Conservation (phyloP, 2,797 vertebrate species). For the Urosaurus nigricauda region DNA sequence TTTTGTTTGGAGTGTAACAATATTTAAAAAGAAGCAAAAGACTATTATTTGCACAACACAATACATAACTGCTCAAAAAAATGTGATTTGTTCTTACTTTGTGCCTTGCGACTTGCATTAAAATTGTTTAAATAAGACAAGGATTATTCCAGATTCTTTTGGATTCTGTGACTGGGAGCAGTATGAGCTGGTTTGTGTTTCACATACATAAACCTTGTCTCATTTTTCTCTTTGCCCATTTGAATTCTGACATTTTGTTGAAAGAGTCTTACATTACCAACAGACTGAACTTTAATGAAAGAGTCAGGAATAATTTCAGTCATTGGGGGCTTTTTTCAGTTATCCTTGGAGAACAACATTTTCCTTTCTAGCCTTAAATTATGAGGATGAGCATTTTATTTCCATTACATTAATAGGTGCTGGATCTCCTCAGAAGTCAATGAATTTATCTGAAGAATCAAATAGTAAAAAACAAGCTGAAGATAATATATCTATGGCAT, state of each 20-base stretch:
- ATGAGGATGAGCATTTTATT: neutral
- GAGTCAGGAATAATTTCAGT: neutral
- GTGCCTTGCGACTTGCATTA: neutral
- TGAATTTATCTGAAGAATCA: constrained; percentile 84
- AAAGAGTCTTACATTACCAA: neutral
- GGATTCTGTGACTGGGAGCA: neutral
- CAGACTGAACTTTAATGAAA: neutral
- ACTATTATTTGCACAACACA: neutral
- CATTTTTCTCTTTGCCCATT: neutral
- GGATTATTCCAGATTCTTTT: neutral
- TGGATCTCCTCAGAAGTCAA: constrained; percentile 84
- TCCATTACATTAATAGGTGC: constrained; percentile 75
- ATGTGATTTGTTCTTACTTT: neutral
- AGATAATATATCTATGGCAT: constrained; percentile 86
- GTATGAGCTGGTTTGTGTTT: neutral
- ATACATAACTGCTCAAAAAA: neutral
- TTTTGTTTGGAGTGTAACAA: neutral
- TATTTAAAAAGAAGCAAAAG: neutral
- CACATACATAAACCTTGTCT: neutral
- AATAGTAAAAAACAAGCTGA: constrained; percentile 86
- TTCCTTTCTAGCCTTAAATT: neutral
- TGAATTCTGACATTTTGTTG: neutral
- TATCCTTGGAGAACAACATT: neutral
- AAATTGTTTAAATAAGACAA: neutral
- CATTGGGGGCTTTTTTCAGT: neutral